A percentile compares a stretch with the other conserved stretches of the same genome.
Conservation (phyloP, 2,113 vertebrate species). For the Bubo scandiacus region DNA sequence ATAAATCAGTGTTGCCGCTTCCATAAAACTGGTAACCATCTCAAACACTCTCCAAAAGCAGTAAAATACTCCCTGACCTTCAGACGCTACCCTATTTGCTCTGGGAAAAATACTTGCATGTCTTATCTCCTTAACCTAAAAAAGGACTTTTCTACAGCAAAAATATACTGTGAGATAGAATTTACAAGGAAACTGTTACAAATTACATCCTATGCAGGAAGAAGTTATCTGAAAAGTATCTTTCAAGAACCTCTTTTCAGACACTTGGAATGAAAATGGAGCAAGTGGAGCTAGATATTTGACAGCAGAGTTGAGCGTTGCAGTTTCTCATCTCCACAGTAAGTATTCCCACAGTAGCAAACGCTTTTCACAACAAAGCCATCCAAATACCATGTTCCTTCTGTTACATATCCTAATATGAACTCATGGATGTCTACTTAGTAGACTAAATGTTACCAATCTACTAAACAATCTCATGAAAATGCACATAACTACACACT, state of each 20-base stretch:
- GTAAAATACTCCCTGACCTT: neutral
- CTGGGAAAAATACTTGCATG: neutral
- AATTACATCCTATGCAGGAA: neutral
- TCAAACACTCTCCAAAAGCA: neutral
- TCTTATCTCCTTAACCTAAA: neutral
- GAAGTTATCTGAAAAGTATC: neutral
- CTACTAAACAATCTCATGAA: neutral
- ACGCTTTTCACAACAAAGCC: neutral
- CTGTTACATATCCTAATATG: neutral
- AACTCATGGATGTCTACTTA: neutral
- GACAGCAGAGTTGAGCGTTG: neutral
- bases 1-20: neutral
- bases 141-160: neutral
- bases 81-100: neutral
- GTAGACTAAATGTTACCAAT: neutral
- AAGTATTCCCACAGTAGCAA: neutral
- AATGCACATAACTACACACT: neutral
- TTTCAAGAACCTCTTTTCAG: neutral
- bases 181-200: neutral
- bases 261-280: neutral
- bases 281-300: neutral
- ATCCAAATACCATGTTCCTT: neutral
- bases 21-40: neutral
- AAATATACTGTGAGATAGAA: neutral
- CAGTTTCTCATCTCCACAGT: neutral